A percentile compares a stretch with the other conserved stretches of the same genome.
Evolutionary conservation across 1,140 invertebrate genomes (phyloP).

Genomic region (Eurytemora carolleeae): DNA sequence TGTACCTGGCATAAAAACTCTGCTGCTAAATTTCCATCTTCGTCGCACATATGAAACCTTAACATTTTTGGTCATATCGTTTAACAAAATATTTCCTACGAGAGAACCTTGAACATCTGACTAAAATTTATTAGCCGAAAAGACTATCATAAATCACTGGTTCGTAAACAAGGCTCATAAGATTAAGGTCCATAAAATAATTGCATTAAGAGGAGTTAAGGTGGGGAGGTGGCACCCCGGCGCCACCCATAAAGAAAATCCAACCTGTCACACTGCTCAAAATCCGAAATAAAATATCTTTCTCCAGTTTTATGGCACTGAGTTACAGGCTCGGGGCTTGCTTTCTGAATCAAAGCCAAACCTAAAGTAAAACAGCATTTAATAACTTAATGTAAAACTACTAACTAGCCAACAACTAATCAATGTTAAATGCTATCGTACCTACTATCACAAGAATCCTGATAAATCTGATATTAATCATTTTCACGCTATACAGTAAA

Average conservation of each 20-base stretch:
- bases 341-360: too few relatives aligned
- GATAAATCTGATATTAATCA: too few relatives aligned
- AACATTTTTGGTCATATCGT: not conserved
- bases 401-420: too few relatives aligned
- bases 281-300: not conserved
- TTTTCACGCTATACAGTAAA: too few relatives aligned
- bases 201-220: not conserved
- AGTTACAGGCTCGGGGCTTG: not conserved
- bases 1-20: not conserved
- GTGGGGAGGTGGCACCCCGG: not conserved
- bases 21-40: not conserved
- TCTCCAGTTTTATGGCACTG: not conserved
- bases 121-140: not conserved
- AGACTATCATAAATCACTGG: not conserved
- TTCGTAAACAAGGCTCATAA: too few relatives aligned
- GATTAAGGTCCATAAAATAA: not conserved
- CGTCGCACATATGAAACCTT: not conserved
- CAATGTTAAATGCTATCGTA: too few relatives aligned
- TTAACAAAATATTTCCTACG: too few relatives aligned
- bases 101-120: too few relatives aligned
- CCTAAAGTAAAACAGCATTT: too few relatives aligned
- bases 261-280: not conserved
- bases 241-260: not conserved
- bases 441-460: too few relatives aligned
- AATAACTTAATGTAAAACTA: too few relatives aligned